phyloP scores from a whole-genome alignment of 1,140 invertebrate genomes.

The Scylla paramamosain region DNA sequence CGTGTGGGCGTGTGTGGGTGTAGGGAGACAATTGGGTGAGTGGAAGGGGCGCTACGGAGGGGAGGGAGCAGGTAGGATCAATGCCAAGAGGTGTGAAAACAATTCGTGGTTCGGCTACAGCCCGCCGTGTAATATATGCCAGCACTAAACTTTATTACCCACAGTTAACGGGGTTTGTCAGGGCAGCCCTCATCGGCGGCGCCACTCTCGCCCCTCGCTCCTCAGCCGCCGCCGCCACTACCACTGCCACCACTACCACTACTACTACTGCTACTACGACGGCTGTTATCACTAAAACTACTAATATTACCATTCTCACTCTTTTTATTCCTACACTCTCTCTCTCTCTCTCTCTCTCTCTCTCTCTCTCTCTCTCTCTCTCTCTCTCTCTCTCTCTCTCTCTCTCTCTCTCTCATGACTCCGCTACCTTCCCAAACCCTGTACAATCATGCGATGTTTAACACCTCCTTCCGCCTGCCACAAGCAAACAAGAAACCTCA shows the following conservation, averaged over 20 bases:
- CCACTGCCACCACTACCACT: not conserved
- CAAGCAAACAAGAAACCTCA: not conserved
- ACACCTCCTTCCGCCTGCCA: not conserved
- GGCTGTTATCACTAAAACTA: not conserved
- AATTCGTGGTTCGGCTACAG: conserved; percentile 25
- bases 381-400: not conserved
- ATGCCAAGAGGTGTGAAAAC: conserved; percentile 53
- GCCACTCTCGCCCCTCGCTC: not conserved
- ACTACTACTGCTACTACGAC: not conserved
- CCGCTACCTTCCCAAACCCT: no score
- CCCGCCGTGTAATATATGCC: conserved; percentile 35
- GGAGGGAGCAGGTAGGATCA: not conserved
- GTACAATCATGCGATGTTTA: not conserved
- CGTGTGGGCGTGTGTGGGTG: not conserved
- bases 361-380: not conserved
- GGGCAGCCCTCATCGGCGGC: not conserved
- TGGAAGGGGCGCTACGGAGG: not conserved
- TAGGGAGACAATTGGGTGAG: not conserved
- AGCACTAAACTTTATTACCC: conserved; percentile 62
- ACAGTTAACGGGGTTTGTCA: conserved; percentile 69
- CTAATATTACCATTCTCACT: not conserved
- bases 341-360: not conserved
- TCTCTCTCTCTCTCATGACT: not conserved
- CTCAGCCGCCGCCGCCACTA: not conserved
- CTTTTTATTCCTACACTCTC: not conserved